Evolutionary conservation across 2,888 invertebrate species (phyloP).

Genomic region (Melipona beecheii): DNA sequence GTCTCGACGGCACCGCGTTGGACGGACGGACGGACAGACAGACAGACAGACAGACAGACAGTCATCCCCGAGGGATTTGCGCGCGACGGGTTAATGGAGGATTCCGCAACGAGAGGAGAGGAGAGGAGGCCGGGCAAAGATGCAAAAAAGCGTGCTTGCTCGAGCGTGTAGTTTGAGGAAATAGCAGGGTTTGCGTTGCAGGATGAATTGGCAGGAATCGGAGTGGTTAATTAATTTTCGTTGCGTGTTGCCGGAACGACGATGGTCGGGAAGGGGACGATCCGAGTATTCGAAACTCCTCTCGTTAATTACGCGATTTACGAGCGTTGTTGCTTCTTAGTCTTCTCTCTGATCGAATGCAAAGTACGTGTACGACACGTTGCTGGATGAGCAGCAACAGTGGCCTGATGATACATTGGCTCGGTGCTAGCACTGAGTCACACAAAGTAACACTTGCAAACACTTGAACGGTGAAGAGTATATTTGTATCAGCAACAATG

Average conservation of each 20-base stretch:
- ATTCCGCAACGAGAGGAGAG: background rate
- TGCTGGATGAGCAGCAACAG: too few species aligned
- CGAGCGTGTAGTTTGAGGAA: background rate
- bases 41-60: background rate
- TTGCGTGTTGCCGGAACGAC: background rate
- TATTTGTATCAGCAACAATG: too few species aligned
- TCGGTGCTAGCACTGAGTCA: too few species aligned
- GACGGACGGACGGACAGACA: too few species aligned
- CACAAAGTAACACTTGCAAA: too few species aligned
- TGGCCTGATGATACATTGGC: too few species aligned
- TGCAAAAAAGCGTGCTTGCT: background rate
- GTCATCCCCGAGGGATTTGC: constrained; percentile 33
- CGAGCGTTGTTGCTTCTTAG: too few species aligned
- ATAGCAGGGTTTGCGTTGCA: background rate
- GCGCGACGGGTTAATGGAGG: constrained; percentile 15
- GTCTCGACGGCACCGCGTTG: too few species aligned
- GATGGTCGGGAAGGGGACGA: background rate
- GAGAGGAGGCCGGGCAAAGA: background rate
- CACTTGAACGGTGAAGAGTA: too few species aligned
- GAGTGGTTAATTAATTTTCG: background rate
- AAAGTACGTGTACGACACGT: background rate
- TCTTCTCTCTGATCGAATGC: background rate
- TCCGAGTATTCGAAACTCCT: too few species aligned
- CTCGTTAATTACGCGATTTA: too few species aligned
- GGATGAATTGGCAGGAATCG: background rate